phyloP scores from a whole-genome alignment of 2,797 vertebrate genomes.

The Protonibea diacanthus region DNA sequence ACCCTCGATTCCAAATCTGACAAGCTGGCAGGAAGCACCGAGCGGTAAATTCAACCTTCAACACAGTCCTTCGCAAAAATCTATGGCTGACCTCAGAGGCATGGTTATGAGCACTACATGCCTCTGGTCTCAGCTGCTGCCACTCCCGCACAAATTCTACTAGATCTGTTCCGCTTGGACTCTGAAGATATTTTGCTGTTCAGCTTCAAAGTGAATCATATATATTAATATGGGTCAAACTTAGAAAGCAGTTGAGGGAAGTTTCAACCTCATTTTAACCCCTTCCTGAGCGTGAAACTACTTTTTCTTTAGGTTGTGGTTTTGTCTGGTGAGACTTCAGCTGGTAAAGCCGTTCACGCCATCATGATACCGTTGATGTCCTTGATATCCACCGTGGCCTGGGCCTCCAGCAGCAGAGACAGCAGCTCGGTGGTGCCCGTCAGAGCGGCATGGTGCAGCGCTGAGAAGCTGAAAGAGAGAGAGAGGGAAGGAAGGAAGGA shows the following conservation, averaged over 20 bases:
- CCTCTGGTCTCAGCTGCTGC: constrained; percentile 32
- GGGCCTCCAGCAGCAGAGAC: constrained; percentile 92
- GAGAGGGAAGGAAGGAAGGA: neutral
- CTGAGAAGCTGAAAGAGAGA: constrained; percentile 89
- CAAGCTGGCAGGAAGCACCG: neutral
- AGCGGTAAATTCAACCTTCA: constrained; percentile 26
- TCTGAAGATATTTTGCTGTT: constrained; percentile 41
- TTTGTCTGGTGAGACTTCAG: constrained; percentile 7
- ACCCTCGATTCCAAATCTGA: constrained; percentile 14
- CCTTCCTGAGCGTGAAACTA: constrained; percentile 1
- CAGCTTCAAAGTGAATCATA: constrained; percentile 69
- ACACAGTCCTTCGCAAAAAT: constrained; percentile 13
- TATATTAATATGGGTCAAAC: constrained; percentile 62
- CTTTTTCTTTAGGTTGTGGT: neutral
- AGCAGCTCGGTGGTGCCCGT: constrained; percentile 94
- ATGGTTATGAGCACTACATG: constrained; percentile 7
- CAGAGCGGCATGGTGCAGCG: constrained; percentile 94
- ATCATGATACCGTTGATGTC: constrained; percentile 91
- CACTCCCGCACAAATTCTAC: constrained; percentile 34
- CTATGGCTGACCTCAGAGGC: constrained; percentile 21
- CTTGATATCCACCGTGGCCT: constrained; percentile 95
- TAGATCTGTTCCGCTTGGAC: constrained; percentile 32
- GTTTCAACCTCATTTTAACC: constrained; percentile 44
- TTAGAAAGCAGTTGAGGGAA: constrained; percentile 42
- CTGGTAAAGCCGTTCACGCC: constrained; percentile 19